phyloP scores from a whole-genome alignment of 2,888 invertebrate genomes.

The Agonopterix alstromeriana region DNA sequence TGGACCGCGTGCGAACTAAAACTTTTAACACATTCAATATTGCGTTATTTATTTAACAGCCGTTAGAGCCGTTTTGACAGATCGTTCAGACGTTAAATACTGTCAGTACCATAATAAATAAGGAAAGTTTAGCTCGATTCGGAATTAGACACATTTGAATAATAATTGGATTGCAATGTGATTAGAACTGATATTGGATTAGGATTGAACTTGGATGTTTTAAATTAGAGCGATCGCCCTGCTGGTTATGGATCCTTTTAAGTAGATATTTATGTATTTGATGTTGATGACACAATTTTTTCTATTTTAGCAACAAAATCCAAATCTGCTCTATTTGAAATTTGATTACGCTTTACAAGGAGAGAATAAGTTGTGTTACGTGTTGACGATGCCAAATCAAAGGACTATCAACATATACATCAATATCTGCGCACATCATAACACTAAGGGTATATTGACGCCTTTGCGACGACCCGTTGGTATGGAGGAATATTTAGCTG shows the following conservation, averaged over 20 bases:
- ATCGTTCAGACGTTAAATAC: no score
- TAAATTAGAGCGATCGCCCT: no score
- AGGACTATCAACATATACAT: conserved; percentile 43
- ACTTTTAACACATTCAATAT: no score
- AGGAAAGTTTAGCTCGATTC: no score
- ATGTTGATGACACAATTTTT: neutral
- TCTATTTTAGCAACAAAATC: conserved; percentile 36
- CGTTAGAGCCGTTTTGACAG: no score
- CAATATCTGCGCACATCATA: conserved; percentile 39
- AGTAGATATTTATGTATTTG: neutral
- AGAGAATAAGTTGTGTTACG: conserved; percentile 46
- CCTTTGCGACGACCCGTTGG: conserved; percentile 43
- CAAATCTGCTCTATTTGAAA: conserved; percentile 40
- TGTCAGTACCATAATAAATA: no score
- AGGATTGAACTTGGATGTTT: no score
- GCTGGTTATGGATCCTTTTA: neutral
- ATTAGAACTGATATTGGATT: no score
- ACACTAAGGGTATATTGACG: conserved; percentile 42
- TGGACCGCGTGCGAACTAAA: no score
- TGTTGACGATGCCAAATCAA: conserved; percentile 55
- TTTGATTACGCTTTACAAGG: conserved; percentile 47
- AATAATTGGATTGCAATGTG: no score
- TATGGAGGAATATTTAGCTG: conserved; percentile 31
- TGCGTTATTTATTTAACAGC: no score
- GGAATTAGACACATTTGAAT: no score